Base-by-base conservation (phyloP, 35 echinoderm and acorn worm species). In the Lytechinus variegatus region DNA sequence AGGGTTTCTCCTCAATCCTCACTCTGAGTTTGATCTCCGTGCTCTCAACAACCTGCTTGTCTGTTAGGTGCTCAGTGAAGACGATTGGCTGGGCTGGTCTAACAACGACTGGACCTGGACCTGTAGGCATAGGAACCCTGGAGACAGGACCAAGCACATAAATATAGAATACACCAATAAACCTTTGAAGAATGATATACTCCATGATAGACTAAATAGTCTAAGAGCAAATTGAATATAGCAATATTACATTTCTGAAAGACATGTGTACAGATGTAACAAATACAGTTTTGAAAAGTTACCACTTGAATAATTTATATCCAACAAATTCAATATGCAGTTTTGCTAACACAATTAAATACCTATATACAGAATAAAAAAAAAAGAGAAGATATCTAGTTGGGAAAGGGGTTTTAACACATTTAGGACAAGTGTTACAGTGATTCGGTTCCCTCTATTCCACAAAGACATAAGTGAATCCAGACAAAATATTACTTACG, bases 1-100 rank as follows among this genome's bases (percentile, higher is more conserved):
- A 71, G 12, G 96, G 96, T 87, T 53, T 89, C 55, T 95, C 96
- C 54, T 97, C 96, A 52, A 97, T 97, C 60, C 94, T 95, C 16
- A 97, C 96, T 61, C 96, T 95, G 1, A 97, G 96, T 71, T 97
- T 97, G 61, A 97, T 97, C 96, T 97, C 94, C 0, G 96, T 95
- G 55, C 95, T 97, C 94, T 97, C 96, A 55, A 93, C 89, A 53
- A 95, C 95, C 54, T 97, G 92, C 95, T 97, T 94, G 66, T 97
- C 96, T 54, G 95, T 93, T 53, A 95, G 95, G 52, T 97, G 94
- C 96, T 97, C 96, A 10, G 95, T 57, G 53, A 93, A 93, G 92
- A 93, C 29, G 92, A 93, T 93, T 21, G 92, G 92, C 55, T 93
- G 92, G 55, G 92, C 54, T 57, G 92, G 92, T 55, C 92, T 54